These are phyloP conservation scores for Oscheius sp. DNA, from an alignment of 2,888 invertebrate genomes.

Conservation along the genomic window DNA sequence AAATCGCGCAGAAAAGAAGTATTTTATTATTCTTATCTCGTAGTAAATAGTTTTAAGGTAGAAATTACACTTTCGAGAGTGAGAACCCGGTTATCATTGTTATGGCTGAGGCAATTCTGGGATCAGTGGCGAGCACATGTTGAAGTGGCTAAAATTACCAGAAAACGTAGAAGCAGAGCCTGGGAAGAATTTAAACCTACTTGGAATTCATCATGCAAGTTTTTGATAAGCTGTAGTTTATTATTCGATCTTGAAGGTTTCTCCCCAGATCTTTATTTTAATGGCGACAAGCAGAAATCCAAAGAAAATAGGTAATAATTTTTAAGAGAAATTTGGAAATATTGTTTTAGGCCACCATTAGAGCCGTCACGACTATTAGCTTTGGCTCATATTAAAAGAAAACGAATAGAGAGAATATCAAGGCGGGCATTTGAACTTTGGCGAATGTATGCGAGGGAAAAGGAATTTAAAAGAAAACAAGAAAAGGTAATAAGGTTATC, in stretches of 20 bases:
- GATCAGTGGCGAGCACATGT: conserved; percentile 53
- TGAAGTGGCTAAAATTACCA: conserved; percentile 35
- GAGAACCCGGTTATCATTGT: conserved; percentile 32
- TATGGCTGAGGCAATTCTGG: conserved; percentile 59
- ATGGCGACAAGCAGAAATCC: neutral
- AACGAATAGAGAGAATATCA: conserved; percentile 32
- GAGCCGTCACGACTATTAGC: conserved; percentile 17
- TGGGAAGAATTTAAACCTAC: conserved; percentile 37
- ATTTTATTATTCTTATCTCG: neutral
- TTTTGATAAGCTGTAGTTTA: neutral
- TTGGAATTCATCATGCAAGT: conserved; percentile 43
- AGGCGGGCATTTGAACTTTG: conserved; percentile 30
- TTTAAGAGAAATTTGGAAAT: neutral
- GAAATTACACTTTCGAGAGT: no score
- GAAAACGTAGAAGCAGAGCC: conserved; percentile 15
- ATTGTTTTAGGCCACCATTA: neutral
- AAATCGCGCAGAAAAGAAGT: neutral
- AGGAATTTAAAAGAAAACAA: conserved; percentile 5
- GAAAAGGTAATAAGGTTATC: neutral
- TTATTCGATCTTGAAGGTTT: neutral
- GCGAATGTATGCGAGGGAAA: conserved; percentile 8
- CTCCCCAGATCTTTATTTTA: neutral
- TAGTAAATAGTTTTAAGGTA: neutral
- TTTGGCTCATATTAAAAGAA: conserved; percentile 12
- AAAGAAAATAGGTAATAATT: neutral